Conservation (phyloP, 2,113 vertebrate species). For the Cyprinodon tularosa region DNA sequence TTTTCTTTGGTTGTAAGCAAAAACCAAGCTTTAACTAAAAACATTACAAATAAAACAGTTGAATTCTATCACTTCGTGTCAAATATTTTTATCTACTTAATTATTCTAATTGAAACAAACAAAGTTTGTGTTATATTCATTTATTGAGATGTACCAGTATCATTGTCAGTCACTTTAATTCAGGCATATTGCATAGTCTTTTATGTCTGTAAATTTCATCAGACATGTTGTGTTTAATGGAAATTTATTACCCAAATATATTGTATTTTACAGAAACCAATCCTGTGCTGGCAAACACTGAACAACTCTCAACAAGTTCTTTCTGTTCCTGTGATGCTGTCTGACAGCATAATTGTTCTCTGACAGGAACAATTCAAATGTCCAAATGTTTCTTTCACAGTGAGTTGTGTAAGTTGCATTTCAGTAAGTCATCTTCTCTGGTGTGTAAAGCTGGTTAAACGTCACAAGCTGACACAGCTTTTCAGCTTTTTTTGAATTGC, state of each 20-base stretch:
- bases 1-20: too few relatives aligned
- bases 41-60: too few relatives aligned
- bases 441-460: constrained; percentile 46
- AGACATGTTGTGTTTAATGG: background rate
- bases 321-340: constrained; percentile 32
- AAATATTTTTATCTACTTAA: too few relatives aligned
- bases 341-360: constrained; percentile 63
- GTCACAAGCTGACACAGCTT: constrained; percentile 54
- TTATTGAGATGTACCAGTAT: too few relatives aligned
- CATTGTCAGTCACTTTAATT: too few relatives aligned
- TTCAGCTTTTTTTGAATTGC: constrained; percentile 50
- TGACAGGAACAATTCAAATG: constrained; percentile 55
- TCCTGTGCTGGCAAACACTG: constrained; percentile 49
- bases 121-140: too few relatives aligned
- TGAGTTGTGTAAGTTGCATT: constrained; percentile 42
- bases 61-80: too few relatives aligned
- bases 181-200: background rate
- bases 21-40: too few relatives aligned
- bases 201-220: constrained; percentile 4
- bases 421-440: constrained; percentile 42
- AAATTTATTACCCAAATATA: constrained; percentile 39
- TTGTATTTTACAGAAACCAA: constrained; percentile 44
- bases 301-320: constrained; percentile 43
- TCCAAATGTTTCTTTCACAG: constrained; percentile 48
- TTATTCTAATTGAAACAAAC: too few relatives aligned